A percentile compares a stretch with the other conserved stretches of the same genome.
Conservation (phyloP, 2,888 invertebrate genomes). For the Ophraella communa region DNA sequence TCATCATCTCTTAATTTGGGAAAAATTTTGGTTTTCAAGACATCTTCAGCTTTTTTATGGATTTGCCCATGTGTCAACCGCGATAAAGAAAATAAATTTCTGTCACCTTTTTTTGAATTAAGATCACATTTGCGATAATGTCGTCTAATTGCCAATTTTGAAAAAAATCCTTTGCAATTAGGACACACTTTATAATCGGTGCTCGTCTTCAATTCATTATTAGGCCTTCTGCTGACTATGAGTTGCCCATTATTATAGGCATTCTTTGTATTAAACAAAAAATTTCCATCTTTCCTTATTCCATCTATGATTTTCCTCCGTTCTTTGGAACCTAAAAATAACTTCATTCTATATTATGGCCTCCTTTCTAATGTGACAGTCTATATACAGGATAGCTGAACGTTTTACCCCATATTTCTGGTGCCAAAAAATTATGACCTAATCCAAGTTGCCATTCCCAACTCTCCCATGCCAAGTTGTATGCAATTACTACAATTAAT, state of each 20-base stretch:
- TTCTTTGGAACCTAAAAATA: slow-evolving; percentile 14
- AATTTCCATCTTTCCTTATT: slow-evolving; percentile 15
- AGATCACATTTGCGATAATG: slow-evolving; percentile 20
- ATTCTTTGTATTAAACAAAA: slow-evolving; percentile 19
- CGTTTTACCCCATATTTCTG: not conserved
- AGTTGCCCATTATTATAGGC: slow-evolving; percentile 15
- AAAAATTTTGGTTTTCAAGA: slow-evolving; percentile 9
- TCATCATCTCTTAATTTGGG: slow-evolving; percentile 18
- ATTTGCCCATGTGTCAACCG: slow-evolving; percentile 14
- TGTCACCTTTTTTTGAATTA: not conserved
- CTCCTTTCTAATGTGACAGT: not conserved
- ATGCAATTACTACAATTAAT: not conserved
- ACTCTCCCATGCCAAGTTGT: not conserved
- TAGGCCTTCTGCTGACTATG: slow-evolving; percentile 15
- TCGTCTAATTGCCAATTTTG: slow-evolving; percentile 10
- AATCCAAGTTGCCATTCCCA: not conserved
- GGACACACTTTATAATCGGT: slow-evolving; percentile 27
- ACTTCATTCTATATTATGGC: not conserved
- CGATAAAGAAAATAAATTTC: not conserved
- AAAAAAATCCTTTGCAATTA: slow-evolving; percentile 15
- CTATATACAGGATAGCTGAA: not conserved
- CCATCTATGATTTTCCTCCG: not conserved
- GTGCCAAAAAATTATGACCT: not conserved
- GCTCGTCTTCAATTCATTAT: slow-evolving; percentile 9
- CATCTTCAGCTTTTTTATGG: slow-evolving; percentile 7